Conservation (phyloP, 2,797 vertebrate genomes). For the Notoglanidium macrostoma region DNA sequence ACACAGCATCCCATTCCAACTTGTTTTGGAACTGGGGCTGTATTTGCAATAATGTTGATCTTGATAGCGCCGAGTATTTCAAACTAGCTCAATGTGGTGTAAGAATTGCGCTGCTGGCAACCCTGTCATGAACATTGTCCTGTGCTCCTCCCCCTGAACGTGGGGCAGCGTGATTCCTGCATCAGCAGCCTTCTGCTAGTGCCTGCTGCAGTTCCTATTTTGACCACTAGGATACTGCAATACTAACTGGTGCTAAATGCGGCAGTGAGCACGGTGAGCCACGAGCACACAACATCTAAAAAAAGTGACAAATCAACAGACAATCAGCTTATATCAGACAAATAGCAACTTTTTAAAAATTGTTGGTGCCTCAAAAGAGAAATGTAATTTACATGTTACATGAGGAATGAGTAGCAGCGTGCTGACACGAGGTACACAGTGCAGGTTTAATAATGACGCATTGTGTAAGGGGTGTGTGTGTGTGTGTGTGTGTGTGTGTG, state of each 20-base stretch:
- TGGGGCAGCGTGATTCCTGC: background rate
- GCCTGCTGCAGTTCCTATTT: background rate
- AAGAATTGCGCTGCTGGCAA: background rate
- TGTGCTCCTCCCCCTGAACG: background rate
- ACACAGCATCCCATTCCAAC: no score
- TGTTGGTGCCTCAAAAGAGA: background rate
- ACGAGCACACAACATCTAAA: background rate
- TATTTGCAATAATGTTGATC: background rate
- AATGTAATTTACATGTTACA: background rate
- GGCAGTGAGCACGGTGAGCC: background rate
- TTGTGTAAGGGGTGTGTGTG: background rate
- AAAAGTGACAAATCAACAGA: background rate
- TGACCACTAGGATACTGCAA: background rate
- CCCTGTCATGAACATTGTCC: background rate
- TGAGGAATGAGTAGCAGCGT: background rate
- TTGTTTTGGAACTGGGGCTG: no score
- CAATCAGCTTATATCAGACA: background rate
- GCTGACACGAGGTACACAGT: background rate
- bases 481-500: background rate
- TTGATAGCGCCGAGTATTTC: background rate
- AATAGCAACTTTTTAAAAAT: background rate
- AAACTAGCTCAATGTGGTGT: background rate
- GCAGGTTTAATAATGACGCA: background rate
- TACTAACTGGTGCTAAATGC: background rate
- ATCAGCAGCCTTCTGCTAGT: background rate